Base-by-base conservation (phyloP, 2,888 invertebrate genomes). In the Eumacrocentrus americanus region DNA sequence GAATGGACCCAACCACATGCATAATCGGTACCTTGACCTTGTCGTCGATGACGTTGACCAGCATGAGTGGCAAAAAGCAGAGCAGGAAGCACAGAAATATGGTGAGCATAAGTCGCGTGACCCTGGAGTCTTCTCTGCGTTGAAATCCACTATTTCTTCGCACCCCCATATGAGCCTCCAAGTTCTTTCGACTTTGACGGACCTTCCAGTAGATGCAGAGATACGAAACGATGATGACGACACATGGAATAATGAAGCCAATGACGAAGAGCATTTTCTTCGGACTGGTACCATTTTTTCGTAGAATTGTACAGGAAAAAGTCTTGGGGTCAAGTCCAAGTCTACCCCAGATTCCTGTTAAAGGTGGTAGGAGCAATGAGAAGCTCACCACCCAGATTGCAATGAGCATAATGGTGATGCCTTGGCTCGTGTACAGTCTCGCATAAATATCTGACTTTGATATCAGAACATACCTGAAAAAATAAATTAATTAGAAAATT, bases 251-350 rank as follows among this genome's bases (percentile, higher is more conserved):
- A 5, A 91, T 86, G 77, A 95, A 93, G 1, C 92, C 94, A 69
- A 94, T 85, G 12, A 91, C 83, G 82, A 94, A 94, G 0, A 94
- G 84, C 58, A 89, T 87, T 78, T 92, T 94, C 82, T 94, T 93
- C 2, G 94, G 94, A 1, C 93, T 94, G 65, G 81, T 84, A 38
- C 90, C 91, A 74, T 91, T 84, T 74, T 91, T 90, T 64, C 87
- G 86, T 50, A 94, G 83, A 69, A 95, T 94, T 18, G 95, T 95
- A 80, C 95, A 95, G 0, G 94, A 94, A 79, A 94, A 95, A 1
- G 94, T 92, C 16, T 86, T 84, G 23, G 86, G 83, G 69, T 94
- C 90, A 35, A 94, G 82, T 0, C 94, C 95, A 64, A 95, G 84
- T 69, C 86, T 87, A 12, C 95, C 95, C 94, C 94, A 95, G 14